Evolutionary conservation across 2,113 vertebrate species (phyloP).

Genomic region (Anarrhichthys ocellatus): DNA sequence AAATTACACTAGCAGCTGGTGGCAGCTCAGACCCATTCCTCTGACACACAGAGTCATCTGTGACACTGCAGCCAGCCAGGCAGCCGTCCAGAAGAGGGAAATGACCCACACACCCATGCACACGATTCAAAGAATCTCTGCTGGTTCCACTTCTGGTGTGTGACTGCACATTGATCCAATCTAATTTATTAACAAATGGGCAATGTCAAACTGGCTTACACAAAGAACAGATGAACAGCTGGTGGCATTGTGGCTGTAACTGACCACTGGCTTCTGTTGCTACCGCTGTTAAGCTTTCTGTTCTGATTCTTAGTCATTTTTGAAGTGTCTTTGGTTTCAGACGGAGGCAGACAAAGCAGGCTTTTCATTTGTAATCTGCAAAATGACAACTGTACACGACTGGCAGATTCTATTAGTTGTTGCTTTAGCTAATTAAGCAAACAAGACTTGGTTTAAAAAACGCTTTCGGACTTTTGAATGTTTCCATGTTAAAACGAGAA

Average conservation of each 20-base stretch:
- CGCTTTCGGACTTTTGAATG: background rate
- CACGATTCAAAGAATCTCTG: background rate
- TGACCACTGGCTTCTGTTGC: background rate
- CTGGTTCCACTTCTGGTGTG: background rate
- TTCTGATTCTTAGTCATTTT: background rate
- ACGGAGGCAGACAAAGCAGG: background rate
- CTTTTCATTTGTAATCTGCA: background rate
- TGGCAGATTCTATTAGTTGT: background rate
- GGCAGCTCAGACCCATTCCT: constrained; percentile 35
- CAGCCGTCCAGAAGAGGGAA: constrained; percentile 16
- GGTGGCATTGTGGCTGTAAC: background rate
- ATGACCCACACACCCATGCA: background rate
- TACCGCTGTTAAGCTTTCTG: background rate
- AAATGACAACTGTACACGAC: background rate
- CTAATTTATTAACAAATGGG: background rate
- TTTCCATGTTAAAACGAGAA: background rate
- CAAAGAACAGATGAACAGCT: background rate
- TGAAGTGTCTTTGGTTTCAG: background rate
- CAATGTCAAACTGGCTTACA: background rate
- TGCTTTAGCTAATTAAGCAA: background rate
- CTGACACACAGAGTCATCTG: background rate
- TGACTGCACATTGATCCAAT: background rate
- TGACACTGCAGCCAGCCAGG: background rate
- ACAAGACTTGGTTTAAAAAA: background rate
- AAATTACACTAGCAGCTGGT: constrained; percentile 44